phyloP scores from a whole-genome alignment of 2,113 vertebrate species.

The Bubo bubo region DNA sequence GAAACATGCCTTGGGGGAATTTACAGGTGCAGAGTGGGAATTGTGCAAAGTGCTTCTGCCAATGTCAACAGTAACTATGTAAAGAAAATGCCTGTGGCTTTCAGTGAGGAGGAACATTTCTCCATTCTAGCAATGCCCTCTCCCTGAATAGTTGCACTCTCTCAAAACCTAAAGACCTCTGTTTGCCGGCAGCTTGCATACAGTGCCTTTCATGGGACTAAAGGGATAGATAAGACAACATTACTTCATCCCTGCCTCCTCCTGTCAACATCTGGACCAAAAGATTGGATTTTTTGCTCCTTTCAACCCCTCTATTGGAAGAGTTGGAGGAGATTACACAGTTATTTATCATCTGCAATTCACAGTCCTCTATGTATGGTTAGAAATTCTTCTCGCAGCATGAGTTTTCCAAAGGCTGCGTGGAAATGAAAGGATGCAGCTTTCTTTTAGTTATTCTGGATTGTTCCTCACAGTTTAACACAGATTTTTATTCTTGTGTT shows the following conservation, averaged over 20 bases:
- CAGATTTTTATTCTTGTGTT: constrained; percentile 12
- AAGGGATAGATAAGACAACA: neutral
- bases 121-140: neutral
- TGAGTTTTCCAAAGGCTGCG: neutral
- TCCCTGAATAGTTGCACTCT: neutral
- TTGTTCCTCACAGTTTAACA: neutral
- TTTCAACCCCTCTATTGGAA: neutral
- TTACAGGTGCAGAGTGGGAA: constrained; percentile 43
- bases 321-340: neutral
- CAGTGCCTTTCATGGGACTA: neutral
- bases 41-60: neutral
- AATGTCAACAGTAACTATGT: neutral
- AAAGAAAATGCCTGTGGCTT: constrained; percentile 54
- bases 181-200: neutral
- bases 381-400: neutral
- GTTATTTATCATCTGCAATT: constrained; percentile 21
- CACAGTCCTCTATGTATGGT: neutral
- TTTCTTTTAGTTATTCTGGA: constrained; percentile 27
- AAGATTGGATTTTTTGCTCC: neutral
- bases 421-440: neutral
- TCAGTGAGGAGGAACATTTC: neutral
- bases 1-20: neutral
- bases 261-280: neutral
- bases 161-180: neutral
- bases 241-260: neutral